Evolutionary conservation across 2,888 invertebrate genomes (phyloP).

Genomic region (Eugnorisma glareosa): DNA sequence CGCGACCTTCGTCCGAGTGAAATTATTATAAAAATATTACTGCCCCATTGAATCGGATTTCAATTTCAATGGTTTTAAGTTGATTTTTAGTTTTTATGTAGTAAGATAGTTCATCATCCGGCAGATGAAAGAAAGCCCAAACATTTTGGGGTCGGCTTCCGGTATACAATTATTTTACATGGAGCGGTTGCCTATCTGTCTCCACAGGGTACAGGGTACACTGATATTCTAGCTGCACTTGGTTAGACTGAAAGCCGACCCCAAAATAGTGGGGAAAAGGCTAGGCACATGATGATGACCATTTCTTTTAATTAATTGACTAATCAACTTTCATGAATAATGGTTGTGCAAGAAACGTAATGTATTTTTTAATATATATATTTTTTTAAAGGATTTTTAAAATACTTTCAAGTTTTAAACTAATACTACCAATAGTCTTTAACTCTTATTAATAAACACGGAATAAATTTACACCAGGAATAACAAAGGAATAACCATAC

Average conservation of each 20-base stretch:
- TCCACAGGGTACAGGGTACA: too few species aligned
- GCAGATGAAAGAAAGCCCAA: too few species aligned
- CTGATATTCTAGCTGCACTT: not conserved
- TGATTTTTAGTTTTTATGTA: too few species aligned
- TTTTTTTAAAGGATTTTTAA: slow-evolving; percentile 4
- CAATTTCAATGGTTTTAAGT: too few species aligned
- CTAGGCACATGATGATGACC: not conserved
- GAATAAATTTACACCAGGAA: too few species aligned
- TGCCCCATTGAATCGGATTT: too few species aligned
- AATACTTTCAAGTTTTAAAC: slow-evolving; percentile 1
- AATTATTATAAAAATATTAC: too few species aligned
- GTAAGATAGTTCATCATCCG: not conserved
- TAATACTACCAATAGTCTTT: not conserved
- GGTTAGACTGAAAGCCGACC: not conserved
- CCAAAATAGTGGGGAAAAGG: not conserved
- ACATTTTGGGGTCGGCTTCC: not conserved
- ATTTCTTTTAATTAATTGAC: not conserved
- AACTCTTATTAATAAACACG: too few species aligned
- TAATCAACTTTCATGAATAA: slow-evolving; percentile 17
- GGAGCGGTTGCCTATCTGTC: too few species aligned
- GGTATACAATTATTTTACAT: not conserved
- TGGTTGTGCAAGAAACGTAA: slow-evolving; percentile 32
- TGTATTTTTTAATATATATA: slow-evolving; percentile 25
- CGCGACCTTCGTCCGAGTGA: too few species aligned
- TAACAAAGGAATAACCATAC: too few species aligned